Base-by-base conservation (phyloP, 2,888 invertebrate species). In the Lamellibrachia satsuma region DNA sequence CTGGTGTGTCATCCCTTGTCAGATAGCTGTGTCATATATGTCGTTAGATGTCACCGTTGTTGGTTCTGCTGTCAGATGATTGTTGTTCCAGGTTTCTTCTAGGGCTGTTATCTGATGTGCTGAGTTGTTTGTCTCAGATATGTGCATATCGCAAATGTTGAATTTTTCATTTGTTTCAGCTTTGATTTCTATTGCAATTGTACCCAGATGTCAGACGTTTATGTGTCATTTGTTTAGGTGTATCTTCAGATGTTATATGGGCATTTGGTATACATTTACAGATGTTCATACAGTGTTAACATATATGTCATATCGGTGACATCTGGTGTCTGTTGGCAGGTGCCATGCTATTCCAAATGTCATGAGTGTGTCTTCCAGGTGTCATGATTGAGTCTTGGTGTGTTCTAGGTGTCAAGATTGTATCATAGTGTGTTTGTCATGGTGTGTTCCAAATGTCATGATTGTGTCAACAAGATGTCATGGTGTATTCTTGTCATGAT, bases 401-500 rank as follows among this genome's bases (percentile, higher is more conserved):
- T 39, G 39, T 39, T 39, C 39, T 39, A 39, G 9, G 9, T 55
- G 7, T 55, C 22, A 22, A 22, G 15, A 75, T 22, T 75, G 15
- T 75, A 22, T 11, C 3, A 75, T 11, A 15, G 22, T 15, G 75
- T 75, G 6, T 75, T 15, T 75, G 11, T 75, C 22, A 22, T 57
- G 57, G 15, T 52, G 52, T 52, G 52, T 91, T 91, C 9, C n/a
- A 7, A 11, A 52, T 57, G 57, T 57, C 91, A 11, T 91, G 57
- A 57, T 22, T 75, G 75, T 11, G 22, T 75, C 11, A 75, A 22
- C 90, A 90, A 90, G 11, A 39, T 90, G 52, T 90, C 90, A 91
- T 97, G 99, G 99, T 7, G 98, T 98, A 94, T 99, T n/a, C 15
- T 0, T 11, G n/a, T 75, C 6, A 75, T 75, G 22, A 11, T 22